These are phyloP conservation scores for Bostrychus sinensis DNA, from an alignment of 2,113 vertebrate species.

Conservation along the genomic window DNA sequence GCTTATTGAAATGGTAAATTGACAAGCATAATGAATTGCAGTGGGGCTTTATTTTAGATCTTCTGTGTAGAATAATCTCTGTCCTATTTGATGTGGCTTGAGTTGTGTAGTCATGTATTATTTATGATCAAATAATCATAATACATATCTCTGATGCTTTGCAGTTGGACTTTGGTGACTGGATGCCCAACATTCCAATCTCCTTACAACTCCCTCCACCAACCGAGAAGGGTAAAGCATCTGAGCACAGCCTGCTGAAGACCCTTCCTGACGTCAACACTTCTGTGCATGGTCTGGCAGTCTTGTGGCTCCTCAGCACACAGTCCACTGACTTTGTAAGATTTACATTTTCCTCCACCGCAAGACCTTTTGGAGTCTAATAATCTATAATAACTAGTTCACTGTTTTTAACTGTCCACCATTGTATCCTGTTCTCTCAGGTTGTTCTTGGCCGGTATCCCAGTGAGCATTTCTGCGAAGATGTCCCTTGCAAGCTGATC, in stretches of 20 bases:
- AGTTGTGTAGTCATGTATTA: too few species aligned
- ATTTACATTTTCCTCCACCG: not conserved
- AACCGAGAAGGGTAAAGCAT: constrained; percentile 54
- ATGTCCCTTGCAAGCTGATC: constrained; percentile 11
- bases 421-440: constrained; percentile 10
- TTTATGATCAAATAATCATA: too few species aligned
- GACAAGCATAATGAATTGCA: too few species aligned
- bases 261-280: constrained; percentile 46
- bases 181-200: constrained; percentile 69
- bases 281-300: constrained; percentile 40
- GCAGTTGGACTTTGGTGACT: constrained; percentile 63
- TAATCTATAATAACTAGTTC: not conserved
- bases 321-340: constrained; percentile 65
- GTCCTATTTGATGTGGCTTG: too few species aligned
- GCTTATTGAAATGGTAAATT: too few species aligned
- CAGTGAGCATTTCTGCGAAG: constrained; percentile 35
- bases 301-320: constrained; percentile 55
- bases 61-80: too few species aligned
- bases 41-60: too few species aligned
- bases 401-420: not conserved
- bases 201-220: constrained; percentile 61
- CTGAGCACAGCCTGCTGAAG: constrained; percentile 35
- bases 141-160: not conserved
- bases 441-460: constrained; percentile 25
- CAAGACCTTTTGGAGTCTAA: too few species aligned